Evolutionary conservation across 2,113 vertebrate genomes (phyloP), one percentile per base, ranked within the genome.

Genomic region (Leptodactylus fuscus): DNA sequence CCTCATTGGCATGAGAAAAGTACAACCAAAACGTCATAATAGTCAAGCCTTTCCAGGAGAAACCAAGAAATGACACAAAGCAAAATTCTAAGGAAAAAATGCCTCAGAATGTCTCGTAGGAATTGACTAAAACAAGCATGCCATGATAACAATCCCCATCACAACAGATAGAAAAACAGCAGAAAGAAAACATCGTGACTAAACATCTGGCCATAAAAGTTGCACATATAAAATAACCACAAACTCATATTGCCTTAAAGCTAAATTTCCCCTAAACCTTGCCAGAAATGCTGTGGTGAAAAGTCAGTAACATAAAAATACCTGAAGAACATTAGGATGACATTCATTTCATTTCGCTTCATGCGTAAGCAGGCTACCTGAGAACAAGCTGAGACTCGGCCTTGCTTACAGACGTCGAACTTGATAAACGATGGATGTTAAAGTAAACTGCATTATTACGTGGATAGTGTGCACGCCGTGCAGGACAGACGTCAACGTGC

Each of bases 371-470:
- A 83, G 53, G 70, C 49, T 58, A 10, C 3, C n/a, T 5, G 15
- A 18, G 34, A 62, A 83, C 82, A 83, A 74, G 82, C 53, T 6
- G 36, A 73, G 70, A 62, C 82, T 46, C 36, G 10, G 82, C 34
- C 70, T 48, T n/a, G 27, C 70, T 15, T 55, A 85, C 85, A 16
- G 70, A 53, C 49, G 34, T 1, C 2, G 46, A 34, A 29, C 12
- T 7, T 76, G 36, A 67, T 60, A 18, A 77, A 80, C 22, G 83
- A 10, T 44, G 34, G 13, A 80, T 24, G 32, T 11, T 62, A 62
- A 62, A 80, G 77, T 60, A 62, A 80, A 80, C 53, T 60, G 55
- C 51, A 44, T 22, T 78, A 55, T 44, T 44, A 24, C 5, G 15
- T 10, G 32, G 46, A 48, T 48, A 48, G n/a, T n/a, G n/a, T n/a